phyloP scores from a whole-genome alignment of 2,113 vertebrate species.

The Sus scrofa region T2T-Sscrofa CM000817.6:171791501-171792000 shows the following conservation, averaged over 20 bases:
- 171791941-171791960: background rate
- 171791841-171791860: constrained; percentile 7
- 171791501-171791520: too few relatives aligned
- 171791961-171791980: background rate
- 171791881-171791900: background rate
- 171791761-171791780: background rate
- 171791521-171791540: too few relatives aligned
- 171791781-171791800: background rate
- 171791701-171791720: background rate
- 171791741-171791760: background rate
- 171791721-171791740: background rate
- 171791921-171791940: constrained; percentile 3
- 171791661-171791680: background rate
- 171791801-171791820: background rate
- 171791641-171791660: background rate
- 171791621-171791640: too few relatives aligned
- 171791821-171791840: background rate
- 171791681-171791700: constrained; percentile 4
- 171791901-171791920: constrained; percentile 24
- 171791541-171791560: too few relatives aligned
- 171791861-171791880: background rate
- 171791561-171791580: too few relatives aligned
- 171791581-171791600: too few relatives aligned
- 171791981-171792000: background rate
- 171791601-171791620: too few relatives aligned